A percentile compares a stretch with the other conserved stretches of the same genome.
These are phyloP conservation scores for Orthosia cruda DNA, from an alignment of 2,888 invertebrate genomes.

Conservation along the genomic window DNA sequence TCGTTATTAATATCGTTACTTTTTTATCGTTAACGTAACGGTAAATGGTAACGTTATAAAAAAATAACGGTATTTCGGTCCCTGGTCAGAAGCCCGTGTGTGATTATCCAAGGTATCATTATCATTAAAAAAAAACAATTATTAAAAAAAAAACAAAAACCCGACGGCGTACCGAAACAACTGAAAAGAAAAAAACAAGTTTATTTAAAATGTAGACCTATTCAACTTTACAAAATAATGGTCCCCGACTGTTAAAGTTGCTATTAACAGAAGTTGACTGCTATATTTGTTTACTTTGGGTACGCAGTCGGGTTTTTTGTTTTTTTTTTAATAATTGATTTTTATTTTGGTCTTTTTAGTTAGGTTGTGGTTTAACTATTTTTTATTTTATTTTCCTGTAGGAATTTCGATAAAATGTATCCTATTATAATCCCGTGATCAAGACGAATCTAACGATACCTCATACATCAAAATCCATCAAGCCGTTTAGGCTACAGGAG, in stretches of 20 bases:
- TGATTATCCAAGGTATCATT: conserved; percentile 8
- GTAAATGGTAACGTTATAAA: no score
- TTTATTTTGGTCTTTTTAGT: conserved; percentile 15
- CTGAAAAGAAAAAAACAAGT: conserved; percentile 15
- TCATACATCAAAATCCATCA: conserved; percentile 39
- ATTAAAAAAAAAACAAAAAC: neutral
- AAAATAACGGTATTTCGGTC: no score
- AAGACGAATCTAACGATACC: conserved; percentile 42
- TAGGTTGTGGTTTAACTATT: conserved; percentile 28
- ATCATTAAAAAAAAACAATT: neutral
- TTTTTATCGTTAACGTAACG: no score
- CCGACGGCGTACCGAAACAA: conserved; percentile 8
- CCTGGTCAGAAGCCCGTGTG: conserved; percentile 11
- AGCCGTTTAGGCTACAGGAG: conserved; percentile 28
- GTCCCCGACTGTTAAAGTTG: conserved; percentile 22
- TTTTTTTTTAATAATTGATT: neutral
- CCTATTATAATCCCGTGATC: conserved; percentile 42
- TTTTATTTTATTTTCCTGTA: conserved; percentile 33
- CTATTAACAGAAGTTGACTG: conserved; percentile 11
- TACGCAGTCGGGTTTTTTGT: conserved; percentile 27
- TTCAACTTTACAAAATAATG: conserved; percentile 9
- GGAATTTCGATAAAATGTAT: conserved; percentile 40
- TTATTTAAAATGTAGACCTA: conserved; percentile 15
- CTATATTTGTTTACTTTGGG: conserved; percentile 32
- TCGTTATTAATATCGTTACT: no score